Conservation (phyloP, 2,113 vertebrate genomes). For the Dicerorhinus sumatrensis region DNA sequence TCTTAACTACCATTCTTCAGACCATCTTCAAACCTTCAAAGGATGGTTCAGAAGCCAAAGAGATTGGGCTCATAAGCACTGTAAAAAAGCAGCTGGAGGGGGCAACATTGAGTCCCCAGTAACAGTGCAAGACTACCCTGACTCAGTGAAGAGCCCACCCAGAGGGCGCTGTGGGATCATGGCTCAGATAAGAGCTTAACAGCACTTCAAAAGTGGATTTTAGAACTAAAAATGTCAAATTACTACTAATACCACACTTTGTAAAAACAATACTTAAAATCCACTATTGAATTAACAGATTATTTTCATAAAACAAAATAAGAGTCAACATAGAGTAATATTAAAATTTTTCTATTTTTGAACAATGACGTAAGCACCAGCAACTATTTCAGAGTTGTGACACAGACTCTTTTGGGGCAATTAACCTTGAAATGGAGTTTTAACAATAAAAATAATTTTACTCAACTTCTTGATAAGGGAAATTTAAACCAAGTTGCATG, state of each 20-base stretch:
- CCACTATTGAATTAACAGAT: neutral
- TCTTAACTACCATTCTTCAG: neutral
- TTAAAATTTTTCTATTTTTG: neutral
- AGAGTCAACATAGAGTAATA: neutral
- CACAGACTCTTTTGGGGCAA: neutral
- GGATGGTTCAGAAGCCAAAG: neutral
- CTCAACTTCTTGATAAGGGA: neutral
- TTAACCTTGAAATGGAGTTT: conserved; percentile 3
- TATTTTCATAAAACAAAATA: conserved; percentile 50
- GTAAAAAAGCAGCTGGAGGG: neutral
- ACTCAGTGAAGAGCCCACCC: neutral
- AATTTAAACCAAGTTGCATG: neutral
- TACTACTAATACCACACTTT: neutral
- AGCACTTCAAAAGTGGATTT: neutral
- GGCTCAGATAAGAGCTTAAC: neutral
- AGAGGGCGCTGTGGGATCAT: neutral
- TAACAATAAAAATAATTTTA: conserved; percentile 1
- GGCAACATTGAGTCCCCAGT: accelerated
- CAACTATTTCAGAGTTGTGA: neutral
- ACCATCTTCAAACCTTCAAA: neutral
- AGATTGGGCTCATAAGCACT: neutral
- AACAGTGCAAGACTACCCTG: neutral
- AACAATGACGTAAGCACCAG: neutral
- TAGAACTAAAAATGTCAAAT: neutral
- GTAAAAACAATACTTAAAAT: neutral